phyloP scores from a whole-genome alignment of 2,797 vertebrate species.

The Netta rufina region DNA sequence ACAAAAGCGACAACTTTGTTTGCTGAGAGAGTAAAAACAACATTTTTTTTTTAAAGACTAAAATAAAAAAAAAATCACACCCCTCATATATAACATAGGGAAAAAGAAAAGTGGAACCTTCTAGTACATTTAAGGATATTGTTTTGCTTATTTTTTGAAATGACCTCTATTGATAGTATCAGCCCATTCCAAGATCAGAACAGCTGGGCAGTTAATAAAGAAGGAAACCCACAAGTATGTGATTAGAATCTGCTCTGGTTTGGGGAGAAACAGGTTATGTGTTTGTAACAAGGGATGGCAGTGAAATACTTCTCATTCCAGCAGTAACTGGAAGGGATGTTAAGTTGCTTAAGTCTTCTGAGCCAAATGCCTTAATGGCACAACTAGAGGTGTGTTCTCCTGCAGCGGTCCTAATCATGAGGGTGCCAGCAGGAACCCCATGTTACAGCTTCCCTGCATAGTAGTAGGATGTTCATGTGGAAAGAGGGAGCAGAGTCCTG shows the following conservation, averaged over 20 bases:
- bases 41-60: background rate
- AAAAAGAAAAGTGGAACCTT: background rate
- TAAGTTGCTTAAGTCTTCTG: background rate
- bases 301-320: slow-evolving; percentile 34
- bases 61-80: background rate
- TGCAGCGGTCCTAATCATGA: background rate
- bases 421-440: background rate
- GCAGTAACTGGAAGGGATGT: background rate
- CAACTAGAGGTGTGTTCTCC: background rate
- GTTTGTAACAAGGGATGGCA: slow-evolving; percentile 1
- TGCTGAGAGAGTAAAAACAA: background rate
- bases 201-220: background rate
- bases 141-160: background rate
- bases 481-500: background rate
- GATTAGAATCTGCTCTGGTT: slow-evolving; percentile 35
- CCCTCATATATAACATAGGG: background rate
- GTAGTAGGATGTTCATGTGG: background rate
- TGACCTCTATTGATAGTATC: background rate
- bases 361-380: background rate
- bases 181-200: background rate
- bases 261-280: background rate
- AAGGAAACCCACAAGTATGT: background rate
- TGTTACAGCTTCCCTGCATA: background rate
- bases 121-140: background rate
- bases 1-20: background rate